Conservation (phyloP, 2,113 vertebrate species). For the Cinclus cinclus region DNA sequence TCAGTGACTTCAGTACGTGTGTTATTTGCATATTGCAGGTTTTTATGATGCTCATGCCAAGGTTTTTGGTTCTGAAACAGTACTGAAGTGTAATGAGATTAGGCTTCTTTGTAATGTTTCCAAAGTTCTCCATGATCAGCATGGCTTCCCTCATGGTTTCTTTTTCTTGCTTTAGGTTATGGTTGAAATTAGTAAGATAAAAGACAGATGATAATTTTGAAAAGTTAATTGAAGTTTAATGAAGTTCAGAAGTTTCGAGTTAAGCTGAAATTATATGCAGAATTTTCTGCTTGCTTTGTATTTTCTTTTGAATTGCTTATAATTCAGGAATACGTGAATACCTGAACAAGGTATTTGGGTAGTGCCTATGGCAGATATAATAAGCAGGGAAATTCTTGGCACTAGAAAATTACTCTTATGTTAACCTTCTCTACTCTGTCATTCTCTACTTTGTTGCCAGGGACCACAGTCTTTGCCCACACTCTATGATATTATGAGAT, state of each 20-base stretch:
- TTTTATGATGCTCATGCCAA: background rate
- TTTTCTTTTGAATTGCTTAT: constrained; percentile 11
- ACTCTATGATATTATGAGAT: background rate
- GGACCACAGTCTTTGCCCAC: background rate
- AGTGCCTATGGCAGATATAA: background rate
- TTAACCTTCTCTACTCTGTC: background rate
- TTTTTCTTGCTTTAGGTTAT: constrained; percentile 34
- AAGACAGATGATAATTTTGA: constrained; percentile 8
- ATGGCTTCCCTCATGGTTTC: background rate
- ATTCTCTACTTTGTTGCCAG: background rate
- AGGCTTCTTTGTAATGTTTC: background rate
- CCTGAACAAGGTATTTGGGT: background rate
- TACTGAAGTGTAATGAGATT: background rate
- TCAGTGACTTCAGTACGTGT: background rate
- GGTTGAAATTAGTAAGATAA: constrained; percentile 16
- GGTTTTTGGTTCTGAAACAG: background rate
- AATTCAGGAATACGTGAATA: background rate
- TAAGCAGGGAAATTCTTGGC: background rate
- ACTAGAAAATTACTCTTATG: background rate
- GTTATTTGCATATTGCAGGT: background rate
- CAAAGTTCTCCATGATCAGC: background rate
- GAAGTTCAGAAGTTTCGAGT: constrained; percentile 2
- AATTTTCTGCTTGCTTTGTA: background rate
- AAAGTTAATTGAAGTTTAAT: constrained; percentile 28
- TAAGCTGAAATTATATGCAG: background rate